Evolutionary conservation across 2,797 vertebrate genomes (phyloP).

Genomic region (Myotis findleyi): DNA sequence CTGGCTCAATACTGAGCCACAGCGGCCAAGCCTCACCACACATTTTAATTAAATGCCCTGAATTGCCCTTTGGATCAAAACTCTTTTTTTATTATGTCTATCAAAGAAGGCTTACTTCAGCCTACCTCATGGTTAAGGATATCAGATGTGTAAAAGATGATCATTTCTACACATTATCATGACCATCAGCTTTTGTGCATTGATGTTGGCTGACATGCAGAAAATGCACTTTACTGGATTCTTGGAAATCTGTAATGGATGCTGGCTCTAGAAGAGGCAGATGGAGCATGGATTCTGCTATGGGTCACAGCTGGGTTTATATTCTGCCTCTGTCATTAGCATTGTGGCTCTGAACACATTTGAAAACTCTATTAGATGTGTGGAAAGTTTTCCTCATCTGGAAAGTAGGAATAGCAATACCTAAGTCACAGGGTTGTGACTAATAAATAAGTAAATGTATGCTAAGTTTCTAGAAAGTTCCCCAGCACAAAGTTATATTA

Average conservation of each 20-base stretch:
- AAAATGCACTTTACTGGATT: slow-evolving; percentile 17
- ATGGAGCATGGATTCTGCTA: not conserved
- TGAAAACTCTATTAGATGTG: not conserved
- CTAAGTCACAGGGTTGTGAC: not conserved
- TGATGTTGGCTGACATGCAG: not conserved
- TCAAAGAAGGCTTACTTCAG: slow-evolving; percentile 20
- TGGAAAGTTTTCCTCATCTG: not conserved
- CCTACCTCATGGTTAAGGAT: not conserved
- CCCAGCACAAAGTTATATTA: slow-evolving; percentile 12
- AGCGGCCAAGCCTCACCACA: not conserved
- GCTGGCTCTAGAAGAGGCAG: not conserved
- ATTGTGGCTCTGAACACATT: not conserved
- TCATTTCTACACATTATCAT: not conserved
- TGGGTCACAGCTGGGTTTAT: not conserved
- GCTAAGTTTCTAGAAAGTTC: slow-evolving; percentile 49
- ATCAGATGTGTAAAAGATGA: not conserved
- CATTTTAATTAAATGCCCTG: slow-evolving; percentile 37
- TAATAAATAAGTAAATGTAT: not conserved
- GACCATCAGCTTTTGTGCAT: not conserved
- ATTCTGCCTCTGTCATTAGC: slow-evolving; percentile 9
- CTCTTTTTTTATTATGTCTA: not conserved
- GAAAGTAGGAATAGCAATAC: not conserved
- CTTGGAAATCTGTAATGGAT: not conserved
- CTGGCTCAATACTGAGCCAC: too few species aligned
- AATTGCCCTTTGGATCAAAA: slow-evolving; percentile 27